Conservation (phyloP, 2,888 invertebrate genomes). For the Merodon equestris region DNA sequence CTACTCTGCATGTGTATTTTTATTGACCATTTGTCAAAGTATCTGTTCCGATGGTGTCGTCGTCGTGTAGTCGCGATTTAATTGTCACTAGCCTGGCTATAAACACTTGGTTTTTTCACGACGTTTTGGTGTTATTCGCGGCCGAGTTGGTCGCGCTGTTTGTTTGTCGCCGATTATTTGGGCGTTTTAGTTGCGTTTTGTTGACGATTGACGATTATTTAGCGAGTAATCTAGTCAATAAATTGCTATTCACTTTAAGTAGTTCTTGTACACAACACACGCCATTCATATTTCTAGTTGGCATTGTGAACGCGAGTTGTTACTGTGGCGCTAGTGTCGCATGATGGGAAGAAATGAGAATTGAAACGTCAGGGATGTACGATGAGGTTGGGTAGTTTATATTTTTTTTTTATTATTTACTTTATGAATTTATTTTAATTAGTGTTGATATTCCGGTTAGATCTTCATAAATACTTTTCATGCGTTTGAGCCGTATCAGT, state of each 20-base stretch:
- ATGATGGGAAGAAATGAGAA: constrained; percentile 11
- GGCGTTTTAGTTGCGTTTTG: constrained; percentile 40
- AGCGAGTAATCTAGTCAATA: constrained; percentile 63
- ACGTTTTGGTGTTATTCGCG: constrained; percentile 23
- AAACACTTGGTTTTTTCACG: constrained; percentile 63
- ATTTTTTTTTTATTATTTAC: constrained; percentile 1
- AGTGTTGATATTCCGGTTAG: too few relatives aligned
- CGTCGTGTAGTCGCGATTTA: constrained; percentile 59
- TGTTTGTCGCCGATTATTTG: constrained; percentile 19
- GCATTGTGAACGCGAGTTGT: constrained; percentile 36
- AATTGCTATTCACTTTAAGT: constrained; percentile 78
- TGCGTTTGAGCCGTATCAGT: too few relatives aligned
- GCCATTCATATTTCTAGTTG: constrained; percentile 69
- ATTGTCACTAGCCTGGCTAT: constrained; percentile 63
- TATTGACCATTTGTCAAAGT: constrained; percentile 69
- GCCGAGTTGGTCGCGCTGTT: constrained; percentile 5
- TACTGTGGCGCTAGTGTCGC: constrained; percentile 44
- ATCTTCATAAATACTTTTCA: too few relatives aligned
- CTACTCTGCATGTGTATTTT: constrained; percentile 67
- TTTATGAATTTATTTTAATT: too few relatives aligned
- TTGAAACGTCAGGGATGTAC: constrained; percentile 24
- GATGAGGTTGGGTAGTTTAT: not conserved
- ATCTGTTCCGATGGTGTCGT: constrained; percentile 63
- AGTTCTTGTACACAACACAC: constrained; percentile 72
- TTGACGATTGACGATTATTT: constrained; percentile 59